phyloP scores from a whole-genome alignment of 2,888 invertebrate genomes.

The Automeris io region DNA sequence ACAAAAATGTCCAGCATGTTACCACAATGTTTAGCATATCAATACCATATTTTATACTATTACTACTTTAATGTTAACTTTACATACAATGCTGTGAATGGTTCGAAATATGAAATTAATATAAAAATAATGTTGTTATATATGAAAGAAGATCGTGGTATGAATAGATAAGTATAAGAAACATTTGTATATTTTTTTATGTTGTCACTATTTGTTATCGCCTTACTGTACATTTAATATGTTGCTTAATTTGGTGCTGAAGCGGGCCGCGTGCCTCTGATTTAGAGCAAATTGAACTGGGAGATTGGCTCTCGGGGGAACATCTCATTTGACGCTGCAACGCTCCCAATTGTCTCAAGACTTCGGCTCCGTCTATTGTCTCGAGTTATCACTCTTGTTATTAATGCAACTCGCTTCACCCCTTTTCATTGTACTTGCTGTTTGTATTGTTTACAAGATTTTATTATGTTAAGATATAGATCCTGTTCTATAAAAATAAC shows the following conservation, averaged over 20 bases:
- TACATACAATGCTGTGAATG: too few species aligned
- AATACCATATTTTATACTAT: too few species aligned
- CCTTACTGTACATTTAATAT: slow-evolving; percentile 9
- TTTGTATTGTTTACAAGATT: slow-evolving; percentile 16
- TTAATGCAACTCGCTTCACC: slow-evolving; percentile 31
- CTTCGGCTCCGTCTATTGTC: slow-evolving; percentile 45
- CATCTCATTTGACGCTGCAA: slow-evolving; percentile 69
- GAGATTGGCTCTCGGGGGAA: slow-evolving; percentile 61
- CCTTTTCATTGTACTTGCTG: slow-evolving; percentile 28
- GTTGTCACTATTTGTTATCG: background rate
- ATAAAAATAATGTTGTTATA: too few species aligned
- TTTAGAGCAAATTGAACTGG: slow-evolving; percentile 70
- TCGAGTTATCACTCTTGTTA: slow-evolving; percentile 36
- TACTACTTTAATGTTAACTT: too few species aligned
- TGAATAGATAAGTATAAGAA: too few species aligned
- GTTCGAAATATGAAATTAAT: too few species aligned
- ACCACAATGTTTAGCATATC: too few species aligned
- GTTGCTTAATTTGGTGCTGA: slow-evolving; percentile 12
- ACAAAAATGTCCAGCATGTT: too few species aligned
- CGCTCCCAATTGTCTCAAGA: slow-evolving; percentile 62
- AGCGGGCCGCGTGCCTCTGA: slow-evolving; percentile 43
- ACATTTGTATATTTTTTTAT: too few species aligned
- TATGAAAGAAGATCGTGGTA: too few species aligned
- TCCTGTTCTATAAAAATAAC: slow-evolving; percentile 5
- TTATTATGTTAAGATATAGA: slow-evolving; percentile 11